Base-by-base conservation (phyloP, 1,140 invertebrate species). In the Cheumatopsyche charites region DNA sequence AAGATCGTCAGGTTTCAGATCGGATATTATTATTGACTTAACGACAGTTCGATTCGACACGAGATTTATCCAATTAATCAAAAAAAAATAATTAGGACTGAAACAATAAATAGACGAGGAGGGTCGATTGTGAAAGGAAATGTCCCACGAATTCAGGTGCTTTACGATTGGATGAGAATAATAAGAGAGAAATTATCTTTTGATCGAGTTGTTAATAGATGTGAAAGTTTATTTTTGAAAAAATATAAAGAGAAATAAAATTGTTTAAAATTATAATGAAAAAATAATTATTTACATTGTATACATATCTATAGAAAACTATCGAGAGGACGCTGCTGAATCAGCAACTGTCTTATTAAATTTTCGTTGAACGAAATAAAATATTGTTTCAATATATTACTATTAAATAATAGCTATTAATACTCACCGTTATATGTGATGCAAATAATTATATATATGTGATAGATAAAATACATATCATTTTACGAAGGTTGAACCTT, bases 381-480 rank as follows among this genome's bases (percentile, higher is more conserved):
- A 21, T 62, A n/a, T n/a, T 19, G 5, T 62, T 62, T 36, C 29
- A 36, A 36, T 36, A 36, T 23, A 42, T 43, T 66, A 66, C 1
- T 4, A 36, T 36, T 36, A 36, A 23, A 42, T 15, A 66, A 65
- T 58, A 58, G 17, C 23, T 58, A 69, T 58, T 69, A 58, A 26
- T 49, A 71, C n/a, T 15, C 70, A 71, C 62, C 21, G 70, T 71
- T 71, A 63, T 49, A 71, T 71, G 70, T 71, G 70, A 71, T 17
- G 61, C 70, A 70, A 47, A n/a, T 55, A 36, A 55, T 47, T 52
- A 36, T 45, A 43, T 71, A 52, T 62, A 70, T 69, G 72, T 75
- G 71, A 73, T 75, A 73, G 63, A 58, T 13, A 72, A n/a, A 21
- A 73, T 68, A 73, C 74, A 75, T 75, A 75, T 75, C 74, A 73